These are phyloP conservation scores for Drosophila formosana DNA, from an alignment of 2,888 invertebrate species.

Conservation along the genomic window DNA sequence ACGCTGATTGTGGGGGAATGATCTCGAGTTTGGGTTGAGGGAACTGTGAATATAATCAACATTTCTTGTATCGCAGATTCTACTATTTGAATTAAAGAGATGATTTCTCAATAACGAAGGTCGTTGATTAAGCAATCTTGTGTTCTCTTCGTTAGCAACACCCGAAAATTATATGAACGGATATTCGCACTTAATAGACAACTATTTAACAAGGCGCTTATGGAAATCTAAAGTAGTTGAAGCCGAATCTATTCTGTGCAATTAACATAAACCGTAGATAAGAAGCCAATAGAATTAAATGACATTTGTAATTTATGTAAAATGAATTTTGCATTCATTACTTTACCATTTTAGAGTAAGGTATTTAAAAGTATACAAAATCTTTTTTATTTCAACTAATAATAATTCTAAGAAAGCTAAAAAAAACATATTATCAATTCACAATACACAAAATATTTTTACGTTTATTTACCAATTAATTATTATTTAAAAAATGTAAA, in stretches of 20 bases:
- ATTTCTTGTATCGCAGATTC: slow-evolving; percentile 1
- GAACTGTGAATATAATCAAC: slow-evolving; percentile 43
- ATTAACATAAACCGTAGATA: not conserved
- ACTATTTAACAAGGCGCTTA: not conserved
- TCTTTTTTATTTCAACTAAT: no score
- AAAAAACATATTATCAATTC: no score
- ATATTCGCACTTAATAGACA: slow-evolving; percentile 1
- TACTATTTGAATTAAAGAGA: slow-evolving; percentile 3
- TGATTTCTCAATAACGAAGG: slow-evolving; percentile 8
- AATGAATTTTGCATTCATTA: no score
- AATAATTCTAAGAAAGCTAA: no score
- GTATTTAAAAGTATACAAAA: no score
- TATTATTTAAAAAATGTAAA: no score
- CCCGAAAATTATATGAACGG: not conserved
- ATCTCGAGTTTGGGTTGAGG: slow-evolving; percentile 54
- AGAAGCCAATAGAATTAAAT: not conserved
- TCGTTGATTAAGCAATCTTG: slow-evolving; percentile 19
- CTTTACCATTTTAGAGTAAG: no score
- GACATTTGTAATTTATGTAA: not conserved
- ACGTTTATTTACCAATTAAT: no score
- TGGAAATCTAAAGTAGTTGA: not conserved
- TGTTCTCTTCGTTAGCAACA: slow-evolving; percentile 1
- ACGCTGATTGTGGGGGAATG: slow-evolving; percentile 70
- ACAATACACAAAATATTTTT: no score
- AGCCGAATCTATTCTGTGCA: not conserved